Evolutionary conservation across 2,113 vertebrate genomes (phyloP).

Genomic region (Alexandromys fortis): DNA sequence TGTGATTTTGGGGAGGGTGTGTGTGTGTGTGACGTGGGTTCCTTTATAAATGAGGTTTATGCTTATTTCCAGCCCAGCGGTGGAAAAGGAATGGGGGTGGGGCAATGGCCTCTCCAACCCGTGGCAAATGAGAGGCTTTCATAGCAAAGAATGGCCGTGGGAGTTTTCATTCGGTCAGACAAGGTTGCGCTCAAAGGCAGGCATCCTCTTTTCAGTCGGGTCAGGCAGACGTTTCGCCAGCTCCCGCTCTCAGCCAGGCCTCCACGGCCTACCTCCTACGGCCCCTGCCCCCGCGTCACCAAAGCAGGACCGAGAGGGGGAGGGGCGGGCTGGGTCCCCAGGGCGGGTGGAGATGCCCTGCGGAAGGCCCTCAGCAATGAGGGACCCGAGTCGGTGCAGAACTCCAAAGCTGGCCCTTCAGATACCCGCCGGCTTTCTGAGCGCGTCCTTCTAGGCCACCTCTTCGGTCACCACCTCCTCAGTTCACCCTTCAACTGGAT

Average conservation of each 20-base stretch:
- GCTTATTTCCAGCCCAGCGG: constrained; percentile 83
- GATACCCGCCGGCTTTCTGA: neutral
- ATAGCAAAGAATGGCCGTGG: constrained; percentile 80
- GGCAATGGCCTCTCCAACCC: constrained; percentile 77
- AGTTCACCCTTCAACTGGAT: neutral
- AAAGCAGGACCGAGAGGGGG: constrained; percentile 31
- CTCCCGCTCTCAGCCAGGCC: constrained; percentile 61
- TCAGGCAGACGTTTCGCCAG: constrained; percentile 81
- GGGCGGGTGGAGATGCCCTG: neutral
- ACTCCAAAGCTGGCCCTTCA: neutral
- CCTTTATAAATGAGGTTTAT: constrained; percentile 82
- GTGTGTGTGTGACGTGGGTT: constrained; percentile 75
- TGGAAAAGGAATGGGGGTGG: constrained; percentile 80
- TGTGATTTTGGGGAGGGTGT: constrained; percentile 71
- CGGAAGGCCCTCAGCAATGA: neutral
- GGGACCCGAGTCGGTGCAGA: neutral
- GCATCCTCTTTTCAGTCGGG: constrained; percentile 81
- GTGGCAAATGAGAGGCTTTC: constrained; percentile 80
- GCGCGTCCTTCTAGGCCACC: neutral
- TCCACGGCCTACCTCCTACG: constrained; percentile 35
- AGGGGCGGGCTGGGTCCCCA: neutral
- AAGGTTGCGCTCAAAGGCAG: constrained; percentile 80
- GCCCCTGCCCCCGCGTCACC: constrained; percentile 70
- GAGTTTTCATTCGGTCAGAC: constrained; percentile 86
- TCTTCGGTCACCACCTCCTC: neutral